Evolutionary conservation across 2,797 vertebrate species (phyloP).

Genomic region (Acropternis orthonyx): DNA sequence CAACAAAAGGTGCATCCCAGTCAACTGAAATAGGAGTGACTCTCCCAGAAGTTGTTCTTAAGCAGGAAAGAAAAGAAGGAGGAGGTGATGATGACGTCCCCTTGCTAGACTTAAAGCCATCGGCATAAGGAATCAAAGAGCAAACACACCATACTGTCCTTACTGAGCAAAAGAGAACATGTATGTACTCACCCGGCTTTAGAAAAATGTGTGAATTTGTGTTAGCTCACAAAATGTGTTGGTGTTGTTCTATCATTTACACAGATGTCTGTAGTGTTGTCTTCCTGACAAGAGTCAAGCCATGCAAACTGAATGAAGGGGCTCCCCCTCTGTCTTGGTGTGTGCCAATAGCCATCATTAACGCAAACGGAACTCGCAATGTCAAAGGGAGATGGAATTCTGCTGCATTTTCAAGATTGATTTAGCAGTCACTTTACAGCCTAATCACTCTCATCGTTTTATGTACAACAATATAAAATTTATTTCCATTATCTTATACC

Average conservation of each 20-base stretch:
- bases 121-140: constrained; percentile 72
- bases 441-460: not conserved
- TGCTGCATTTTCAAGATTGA: not conserved
- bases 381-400: constrained; percentile 1
- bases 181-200: not conserved
- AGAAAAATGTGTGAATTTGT: constrained; percentile 14
- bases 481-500: not conserved
- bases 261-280: not conserved
- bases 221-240: not conserved
- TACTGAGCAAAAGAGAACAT: not conserved
- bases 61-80: constrained; percentile 76
- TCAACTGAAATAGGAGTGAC: constrained; percentile 57
- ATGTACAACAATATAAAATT: not conserved
- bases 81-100: constrained; percentile 76
- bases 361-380: not conserved
- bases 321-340: not conserved
- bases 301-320: not conserved
- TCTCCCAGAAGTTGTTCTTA: constrained; percentile 71
- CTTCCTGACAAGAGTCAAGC: constrained; percentile 2
- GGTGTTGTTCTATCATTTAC: constrained; percentile 7
- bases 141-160: not conserved
- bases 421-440: not conserved
- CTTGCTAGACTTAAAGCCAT: constrained; percentile 91
- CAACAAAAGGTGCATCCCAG: constrained; percentile 59
- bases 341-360: not conserved